Base-by-base conservation (phyloP, 2,113 vertebrate genomes). In the Apteryx owenii region DNA sequence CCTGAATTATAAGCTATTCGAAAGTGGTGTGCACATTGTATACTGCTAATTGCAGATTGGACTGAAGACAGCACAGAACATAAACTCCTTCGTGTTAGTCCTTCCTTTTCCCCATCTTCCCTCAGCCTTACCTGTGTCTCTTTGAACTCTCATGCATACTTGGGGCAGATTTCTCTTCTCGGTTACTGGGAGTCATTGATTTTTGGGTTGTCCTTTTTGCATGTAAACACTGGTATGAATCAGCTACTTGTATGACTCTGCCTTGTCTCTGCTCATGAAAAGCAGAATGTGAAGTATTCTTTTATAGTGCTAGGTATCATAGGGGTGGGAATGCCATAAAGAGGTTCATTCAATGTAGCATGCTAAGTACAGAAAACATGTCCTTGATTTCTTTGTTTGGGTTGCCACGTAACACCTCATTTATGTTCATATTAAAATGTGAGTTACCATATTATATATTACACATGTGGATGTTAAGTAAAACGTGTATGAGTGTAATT, bases 401-500 rank as follows among this genome's bases (percentile, higher is more conserved):
- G 40, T 60, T 75, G 22, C 61, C 69, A 61, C 7, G 13, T 50
- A 79, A 48, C 53, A 36, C 16, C 1, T n/a, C 40, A 13, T 16
- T 0, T 54, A 4, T 50, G 36, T 83, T 38, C 51, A 71, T 17
- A 40, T 56, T 17, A n/a, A 77, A 88, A 26, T 58, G 3, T 7
- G 3, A 70, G 9, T 31, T 21, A 31, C 70, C 5, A 1, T 66
- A 33, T 62, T 87, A 51, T 33, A 5, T 44, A 2, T 31, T 65
- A 9, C 56, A 10, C 0, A 0, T 25, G 17, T 56, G 23, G 54
- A 71, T 44, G 14, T 58, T 83, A 60, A 51, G 44, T 38, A 36
- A 53, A 73, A 46, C 4, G 18, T 44, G 7, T 29, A 6, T 85
- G 36, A 33, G 19, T 80, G 21, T 40, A 72, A 40, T 36, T 44